These are phyloP conservation scores for Orius laevigatus DNA, from an alignment of 1,140 invertebrate species.

Conservation along the genomic window DNA sequence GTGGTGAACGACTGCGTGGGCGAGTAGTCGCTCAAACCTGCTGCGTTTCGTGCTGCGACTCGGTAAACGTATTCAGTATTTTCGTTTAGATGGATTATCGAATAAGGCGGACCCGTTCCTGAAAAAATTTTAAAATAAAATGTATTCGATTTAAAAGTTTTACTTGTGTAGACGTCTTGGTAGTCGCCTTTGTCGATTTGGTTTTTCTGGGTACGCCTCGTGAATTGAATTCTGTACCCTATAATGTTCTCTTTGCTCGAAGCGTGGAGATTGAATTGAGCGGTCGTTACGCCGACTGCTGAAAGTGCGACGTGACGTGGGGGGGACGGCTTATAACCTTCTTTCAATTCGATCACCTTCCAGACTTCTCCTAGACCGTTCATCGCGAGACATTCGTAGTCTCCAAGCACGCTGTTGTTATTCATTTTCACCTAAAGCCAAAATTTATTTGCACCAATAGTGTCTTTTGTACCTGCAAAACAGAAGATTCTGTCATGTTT, in stretches of 20 bases:
- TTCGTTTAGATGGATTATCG: constrained; percentile 18
- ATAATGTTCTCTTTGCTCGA: constrained; percentile 1
- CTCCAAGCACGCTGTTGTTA: constrained; percentile 32
- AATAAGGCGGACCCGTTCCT: constrained; percentile 18
- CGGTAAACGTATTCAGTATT: constrained; percentile 24
- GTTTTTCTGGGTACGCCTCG: background rate
- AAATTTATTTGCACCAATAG: background rate
- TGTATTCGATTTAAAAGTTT: background rate
- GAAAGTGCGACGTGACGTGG: constrained; percentile 20
- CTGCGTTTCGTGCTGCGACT: constrained; percentile 23
- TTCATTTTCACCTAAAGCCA: constrained; percentile 27
- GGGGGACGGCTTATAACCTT: constrained; percentile 31
- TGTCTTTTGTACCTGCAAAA: constrained; percentile 2
- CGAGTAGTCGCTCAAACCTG: constrained; percentile 24
- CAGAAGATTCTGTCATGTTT: background rate
- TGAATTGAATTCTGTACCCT: constrained; percentile 10
- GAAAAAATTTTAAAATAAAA: background rate
- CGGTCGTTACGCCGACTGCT: background rate
- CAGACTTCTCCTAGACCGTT: constrained; percentile 34
- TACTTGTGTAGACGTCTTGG: constrained; percentile 13
- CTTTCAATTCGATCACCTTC: constrained; percentile 28
- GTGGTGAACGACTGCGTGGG: constrained; percentile 8
- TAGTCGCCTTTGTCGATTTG: constrained; percentile 8
- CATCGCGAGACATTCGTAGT: constrained; percentile 33
- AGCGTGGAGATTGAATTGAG: constrained; percentile 1